Evolutionary conservation across 1,140 invertebrate genomes (phyloP).

Genomic region (Trichomalopsis sarcophagae): DNA sequence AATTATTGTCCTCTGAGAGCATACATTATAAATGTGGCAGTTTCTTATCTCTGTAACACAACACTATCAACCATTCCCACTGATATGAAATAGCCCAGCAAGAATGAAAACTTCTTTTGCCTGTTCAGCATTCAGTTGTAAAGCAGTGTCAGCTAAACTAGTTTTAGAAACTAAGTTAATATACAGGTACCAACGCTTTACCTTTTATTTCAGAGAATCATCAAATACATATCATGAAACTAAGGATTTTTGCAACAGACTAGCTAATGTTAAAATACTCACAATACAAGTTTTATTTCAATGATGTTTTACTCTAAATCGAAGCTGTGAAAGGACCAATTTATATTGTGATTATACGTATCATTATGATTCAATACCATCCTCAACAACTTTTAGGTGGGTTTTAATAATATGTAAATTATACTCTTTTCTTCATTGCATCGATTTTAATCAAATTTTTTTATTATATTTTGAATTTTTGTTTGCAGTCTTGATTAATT

Average conservation of each 20-base stretch:
- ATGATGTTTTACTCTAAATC: neutral
- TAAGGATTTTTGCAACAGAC: neutral
- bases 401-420: neutral
- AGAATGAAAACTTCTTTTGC: conserved; percentile 29
- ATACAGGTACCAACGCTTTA: neutral
- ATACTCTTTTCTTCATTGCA: too few relatives aligned
- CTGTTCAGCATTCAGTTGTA: conserved; percentile 29
- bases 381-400: conserved; percentile 28
- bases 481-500: too few relatives aligned
- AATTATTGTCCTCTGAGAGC: neutral
- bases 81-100: conserved; percentile 39
- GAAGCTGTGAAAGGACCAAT: conserved; percentile 3
- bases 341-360: neutral
- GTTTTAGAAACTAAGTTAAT: neutral
- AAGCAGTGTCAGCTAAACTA: conserved; percentile 1
- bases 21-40: conserved; percentile 22
- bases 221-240: conserved; percentile 22
- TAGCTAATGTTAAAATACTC: neutral
- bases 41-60: conserved; percentile 37
- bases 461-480: too few relatives aligned
- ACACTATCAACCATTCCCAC: conserved; percentile 38
- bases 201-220: conserved; percentile 23
- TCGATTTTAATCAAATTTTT: too few relatives aligned
- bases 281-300: neutral
- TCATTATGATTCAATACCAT: conserved; percentile 27